Evolutionary conservation across 2,797 vertebrate species (phyloP), one percentile per base, ranked within the genome.

Genomic region (Halcyon badia): DNA sequence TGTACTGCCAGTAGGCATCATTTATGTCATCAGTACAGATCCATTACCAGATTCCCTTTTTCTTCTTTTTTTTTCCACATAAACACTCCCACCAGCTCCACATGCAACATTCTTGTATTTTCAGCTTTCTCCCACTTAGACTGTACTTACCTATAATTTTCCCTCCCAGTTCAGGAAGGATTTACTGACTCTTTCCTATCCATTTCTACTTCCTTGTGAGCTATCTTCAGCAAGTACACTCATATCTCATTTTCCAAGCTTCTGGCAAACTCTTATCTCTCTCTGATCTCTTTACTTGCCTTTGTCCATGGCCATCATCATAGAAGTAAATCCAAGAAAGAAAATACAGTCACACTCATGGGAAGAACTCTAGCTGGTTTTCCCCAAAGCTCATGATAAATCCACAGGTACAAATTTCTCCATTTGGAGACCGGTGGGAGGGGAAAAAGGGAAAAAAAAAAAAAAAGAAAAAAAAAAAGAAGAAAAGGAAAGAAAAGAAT

Each of bases 401-500:
- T 48, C 20, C 28, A 24, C 14, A 71, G 9, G 5, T 62, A 49
- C 11, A 28, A 37, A 21, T 56, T 73, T 56, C 13, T 35, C 2
- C 15, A 6, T 79, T 66, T 24, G 39, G 26, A 16, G n/a, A 33
- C 49, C 28, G 49, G 25, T 16, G 25, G 30, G 52, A 20, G 52
- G 20, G 20, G 31, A 13, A 33, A 12, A 57, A 56, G 7, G 31
- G 14, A 20, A 22, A 5, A 6, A 12, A 4, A 18, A 18, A 12
- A 52, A 20, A 18, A 22, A 41, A 20, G 3, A 11, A 3, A 35
- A 7, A 5, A 41, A 33, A 42, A 18, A 20, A 61, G 39, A 2
- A 1, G 3, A 6, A 2, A 10, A 56, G 48, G 4, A 51, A 61
- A 11, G 4, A n/a, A 37, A 39, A 54, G 12, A 33, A 26, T 10